A percentile compares a stretch with the other conserved stretches of the same genome.
These are phyloP conservation scores for Arvicanthis niloticus DNA, from an alignment of 2,113 vertebrate genomes.

Conservation along the genomic window DNA sequence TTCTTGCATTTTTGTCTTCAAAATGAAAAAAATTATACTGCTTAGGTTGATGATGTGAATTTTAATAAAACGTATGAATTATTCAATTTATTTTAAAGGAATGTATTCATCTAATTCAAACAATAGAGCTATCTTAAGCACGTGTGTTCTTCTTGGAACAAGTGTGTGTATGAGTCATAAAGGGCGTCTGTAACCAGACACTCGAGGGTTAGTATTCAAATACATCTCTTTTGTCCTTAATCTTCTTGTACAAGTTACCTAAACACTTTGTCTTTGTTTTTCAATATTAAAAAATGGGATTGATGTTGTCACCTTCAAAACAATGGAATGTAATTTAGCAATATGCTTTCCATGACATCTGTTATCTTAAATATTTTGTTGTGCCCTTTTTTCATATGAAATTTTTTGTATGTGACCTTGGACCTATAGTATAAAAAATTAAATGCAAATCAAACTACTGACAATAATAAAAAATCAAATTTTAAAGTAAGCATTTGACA, in stretches of 20 bases:
- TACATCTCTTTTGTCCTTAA: neutral
- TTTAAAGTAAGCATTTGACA: neutral
- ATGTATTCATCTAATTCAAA: neutral
- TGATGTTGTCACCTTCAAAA: neutral
- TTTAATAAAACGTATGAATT: neutral
- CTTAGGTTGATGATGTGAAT: neutral
- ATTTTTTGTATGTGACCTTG: neutral
- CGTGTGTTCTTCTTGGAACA: neutral
- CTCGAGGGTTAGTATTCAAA: neutral
- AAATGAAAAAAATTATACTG: slow-evolving; percentile 49
- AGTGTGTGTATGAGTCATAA: neutral
- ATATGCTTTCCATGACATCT: neutral
- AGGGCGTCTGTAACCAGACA: neutral
- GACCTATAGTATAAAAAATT: neutral
- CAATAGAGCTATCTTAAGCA: neutral
- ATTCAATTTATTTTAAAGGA: slow-evolving; percentile 2
- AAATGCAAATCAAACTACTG: neutral
- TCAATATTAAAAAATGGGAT: neutral
- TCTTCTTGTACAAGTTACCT: neutral
- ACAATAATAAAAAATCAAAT: neutral
- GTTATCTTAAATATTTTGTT: neutral
- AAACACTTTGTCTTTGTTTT: neutral
- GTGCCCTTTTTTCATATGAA: neutral
- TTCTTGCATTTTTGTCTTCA: slow-evolving; percentile 66
- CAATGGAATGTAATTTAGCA: neutral